phyloP scores from a whole-genome alignment of 2,888 invertebrate species.

The Epirrhoe tristata region DNA sequence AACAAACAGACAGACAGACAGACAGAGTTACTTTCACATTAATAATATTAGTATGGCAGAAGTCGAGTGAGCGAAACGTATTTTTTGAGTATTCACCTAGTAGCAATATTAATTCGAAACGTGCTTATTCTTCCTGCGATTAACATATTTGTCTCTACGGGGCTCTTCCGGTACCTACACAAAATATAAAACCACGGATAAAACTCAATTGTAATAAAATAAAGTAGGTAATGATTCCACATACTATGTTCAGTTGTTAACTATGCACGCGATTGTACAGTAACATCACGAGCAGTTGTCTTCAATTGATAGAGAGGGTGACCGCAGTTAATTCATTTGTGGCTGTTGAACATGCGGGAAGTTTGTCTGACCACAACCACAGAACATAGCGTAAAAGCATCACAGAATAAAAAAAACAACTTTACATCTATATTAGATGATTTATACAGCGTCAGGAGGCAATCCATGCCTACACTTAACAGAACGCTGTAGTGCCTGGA shows the following conservation, averaged over 20 bases:
- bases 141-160: background rate
- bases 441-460: no score
- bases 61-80: no score
- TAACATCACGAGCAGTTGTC: constrained; percentile 68
- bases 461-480: no score
- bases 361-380: constrained; percentile 62
- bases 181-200: no score
- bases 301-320: constrained; percentile 81
- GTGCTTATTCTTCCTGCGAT: background rate
- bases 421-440: no score
- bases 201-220: background rate
- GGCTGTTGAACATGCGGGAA: constrained; percentile 75
- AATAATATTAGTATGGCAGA: no score
- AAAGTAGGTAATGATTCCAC: background rate
- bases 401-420: no score
- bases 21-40: no score
- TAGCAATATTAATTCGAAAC: background rate
- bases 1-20: no score
- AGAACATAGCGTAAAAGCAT: constrained; percentile 13
- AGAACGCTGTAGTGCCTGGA: no score
- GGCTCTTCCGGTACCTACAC: background rate
- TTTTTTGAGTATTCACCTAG: no score
- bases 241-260: background rate
- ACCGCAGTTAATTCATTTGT: constrained; percentile 77
- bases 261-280: constrained; percentile 58